Percentiles rank a stretch among this genome's conserved stretches.
phyloP scores from a whole-genome alignment of 2,113 vertebrate genomes.

The Pangasianodon hypophthalmus region DNA sequence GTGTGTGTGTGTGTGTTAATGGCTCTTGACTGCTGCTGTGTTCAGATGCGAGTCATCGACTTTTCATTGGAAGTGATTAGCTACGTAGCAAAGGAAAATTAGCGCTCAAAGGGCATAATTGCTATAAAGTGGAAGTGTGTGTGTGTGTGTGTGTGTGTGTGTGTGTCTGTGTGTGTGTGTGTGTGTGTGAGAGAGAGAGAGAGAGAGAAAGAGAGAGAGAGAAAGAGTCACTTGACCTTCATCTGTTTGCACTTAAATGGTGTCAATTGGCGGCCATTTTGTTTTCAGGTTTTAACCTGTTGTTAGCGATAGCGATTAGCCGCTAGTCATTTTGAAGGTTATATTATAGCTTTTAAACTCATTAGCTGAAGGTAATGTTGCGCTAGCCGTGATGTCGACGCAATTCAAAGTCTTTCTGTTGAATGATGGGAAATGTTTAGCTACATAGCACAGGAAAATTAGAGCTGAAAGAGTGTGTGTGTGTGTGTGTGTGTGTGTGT shows the following conservation, averaged over 20 bases:
- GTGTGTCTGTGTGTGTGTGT: constrained; percentile 40
- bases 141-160: constrained; percentile 35
- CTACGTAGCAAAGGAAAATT: constrained; percentile 34
- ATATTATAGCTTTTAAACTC: background rate
- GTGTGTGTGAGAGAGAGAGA: constrained; percentile 4
- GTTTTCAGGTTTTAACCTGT: constrained; percentile 39
- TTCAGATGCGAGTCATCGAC: background rate
- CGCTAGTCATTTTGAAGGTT: background rate
- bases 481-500: background rate
- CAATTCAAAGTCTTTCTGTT: background rate
- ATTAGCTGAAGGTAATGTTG: background rate
- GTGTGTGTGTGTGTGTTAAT: constrained; percentile 27
- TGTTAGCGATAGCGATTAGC: constrained; percentile 51
- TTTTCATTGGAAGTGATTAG: constrained; percentile 19
- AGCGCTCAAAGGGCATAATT: constrained; percentile 56
- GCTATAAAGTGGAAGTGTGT: constrained; percentile 40
- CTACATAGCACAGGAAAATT: background rate
- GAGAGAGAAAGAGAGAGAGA: background rate
- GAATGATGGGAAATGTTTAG: background rate
- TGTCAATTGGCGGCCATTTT: constrained; percentile 45
- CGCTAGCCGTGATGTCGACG: background rate
- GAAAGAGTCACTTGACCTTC: constrained; percentile 39
- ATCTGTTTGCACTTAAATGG: constrained; percentile 58
- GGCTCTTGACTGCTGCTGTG: background rate
- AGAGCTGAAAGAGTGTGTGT: background rate